These are phyloP conservation scores for Homarus americanus DNA, from an alignment of 1,140 invertebrate genomes.

Conservation along the genomic window DNA sequence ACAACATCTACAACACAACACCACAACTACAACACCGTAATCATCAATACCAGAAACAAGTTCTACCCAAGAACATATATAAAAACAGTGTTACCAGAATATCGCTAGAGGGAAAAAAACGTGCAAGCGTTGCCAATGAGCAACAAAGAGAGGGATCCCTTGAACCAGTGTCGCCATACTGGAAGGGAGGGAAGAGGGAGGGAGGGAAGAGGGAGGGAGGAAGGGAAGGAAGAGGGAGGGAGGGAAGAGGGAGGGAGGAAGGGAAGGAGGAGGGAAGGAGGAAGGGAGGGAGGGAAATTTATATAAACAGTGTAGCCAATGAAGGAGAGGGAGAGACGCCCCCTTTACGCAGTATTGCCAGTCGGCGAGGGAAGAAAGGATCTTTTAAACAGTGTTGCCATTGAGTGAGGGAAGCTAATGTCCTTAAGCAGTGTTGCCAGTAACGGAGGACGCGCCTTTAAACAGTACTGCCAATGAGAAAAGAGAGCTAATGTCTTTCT, in stretches of 20 bases:
- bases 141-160: neutral
- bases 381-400: constrained; percentile 24
- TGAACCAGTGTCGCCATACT: constrained; percentile 25
- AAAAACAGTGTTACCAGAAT: too few relatives aligned
- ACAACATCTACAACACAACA: too few relatives aligned
- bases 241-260: constrained; percentile 21
- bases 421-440: constrained; percentile 32
- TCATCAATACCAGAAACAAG: too few relatives aligned
- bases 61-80: too few relatives aligned
- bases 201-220: constrained; percentile 12
- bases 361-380: neutral
- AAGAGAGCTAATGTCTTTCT: too few relatives aligned
- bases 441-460: neutral
- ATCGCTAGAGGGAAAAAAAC: neutral
- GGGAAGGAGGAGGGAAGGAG: too few relatives aligned
- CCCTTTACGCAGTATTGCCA: constrained; percentile 9
- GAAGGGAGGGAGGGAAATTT: constrained; percentile 35
- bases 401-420: neutral
- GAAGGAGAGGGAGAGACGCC: neutral
- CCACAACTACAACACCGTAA: too few relatives aligned
- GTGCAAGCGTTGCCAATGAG: neutral
- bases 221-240: neutral
- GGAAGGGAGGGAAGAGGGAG: constrained; percentile 1
- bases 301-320: constrained; percentile 41
- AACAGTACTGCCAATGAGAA: neutral